These are phyloP conservation scores for sheep (Ovis aries) DNA, from an alignment of 2,113 vertebrate genomes.

Conservation along the genomic window DNA sequence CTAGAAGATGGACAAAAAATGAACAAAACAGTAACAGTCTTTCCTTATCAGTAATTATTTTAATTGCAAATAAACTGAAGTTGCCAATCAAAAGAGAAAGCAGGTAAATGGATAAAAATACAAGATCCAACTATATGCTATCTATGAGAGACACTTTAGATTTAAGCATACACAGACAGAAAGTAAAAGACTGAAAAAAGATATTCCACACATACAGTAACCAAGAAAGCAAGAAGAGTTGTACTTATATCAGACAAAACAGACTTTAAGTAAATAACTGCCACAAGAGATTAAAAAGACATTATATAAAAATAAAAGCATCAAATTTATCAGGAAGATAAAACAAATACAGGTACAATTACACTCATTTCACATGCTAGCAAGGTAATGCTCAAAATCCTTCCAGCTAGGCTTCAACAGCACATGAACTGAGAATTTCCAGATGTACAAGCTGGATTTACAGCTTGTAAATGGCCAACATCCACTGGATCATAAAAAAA, in stretches of 20 bases:
- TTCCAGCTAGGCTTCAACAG: neutral
- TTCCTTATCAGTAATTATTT: neutral
- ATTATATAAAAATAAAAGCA: neutral
- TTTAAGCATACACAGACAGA: neutral
- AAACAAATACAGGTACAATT: neutral
- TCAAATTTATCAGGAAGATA: neutral
- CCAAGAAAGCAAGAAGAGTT: neutral
- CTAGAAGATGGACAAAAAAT: neutral
- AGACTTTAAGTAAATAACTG: neutral
- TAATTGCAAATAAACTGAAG: neutral
- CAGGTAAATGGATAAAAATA: neutral
- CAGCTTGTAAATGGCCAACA: neutral
- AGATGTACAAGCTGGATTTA: neutral
- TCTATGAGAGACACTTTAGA: neutral
- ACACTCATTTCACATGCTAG: neutral
- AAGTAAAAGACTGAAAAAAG: neutral
- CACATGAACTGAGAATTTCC: neutral
- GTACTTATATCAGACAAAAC: neutral
- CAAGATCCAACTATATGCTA: neutral
- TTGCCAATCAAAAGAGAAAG: neutral
- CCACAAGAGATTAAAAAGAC: neutral
- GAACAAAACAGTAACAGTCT: neutral
- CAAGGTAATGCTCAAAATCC: neutral
- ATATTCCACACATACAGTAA: neutral
- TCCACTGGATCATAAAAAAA: neutral